Conservation (phyloP, 53 echinoderm and acorn worm species). For the Henricia sp. region DNA sequence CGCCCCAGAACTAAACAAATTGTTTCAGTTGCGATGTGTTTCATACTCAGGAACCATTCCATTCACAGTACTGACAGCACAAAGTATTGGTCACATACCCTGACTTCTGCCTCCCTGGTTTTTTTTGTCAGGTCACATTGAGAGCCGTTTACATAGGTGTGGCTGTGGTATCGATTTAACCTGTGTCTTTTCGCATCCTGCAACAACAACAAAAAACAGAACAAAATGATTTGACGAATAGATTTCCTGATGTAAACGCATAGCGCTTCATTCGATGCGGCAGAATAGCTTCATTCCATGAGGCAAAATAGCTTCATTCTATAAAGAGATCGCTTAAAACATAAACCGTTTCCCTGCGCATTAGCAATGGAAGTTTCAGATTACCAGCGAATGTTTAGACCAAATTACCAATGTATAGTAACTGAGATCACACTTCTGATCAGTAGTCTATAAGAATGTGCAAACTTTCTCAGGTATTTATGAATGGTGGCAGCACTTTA, state of each 20-base stretch:
- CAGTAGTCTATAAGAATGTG: no score
- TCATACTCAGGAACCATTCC: not conserved
- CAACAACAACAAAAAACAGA: slow-evolving; percentile 7
- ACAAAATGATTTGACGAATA: not conserved
- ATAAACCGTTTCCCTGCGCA: not conserved
- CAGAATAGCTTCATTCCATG: no score
- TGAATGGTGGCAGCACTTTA: no score
- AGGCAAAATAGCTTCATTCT: no score
- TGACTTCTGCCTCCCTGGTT: slow-evolving; percentile 91
- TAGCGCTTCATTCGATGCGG: no score
- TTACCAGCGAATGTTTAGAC: no score
- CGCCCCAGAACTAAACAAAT: no score
- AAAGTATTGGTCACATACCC: slow-evolving; percentile 66
- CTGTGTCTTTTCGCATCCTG: slow-evolving; percentile 93
- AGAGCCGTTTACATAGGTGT: slow-evolving; percentile 88
- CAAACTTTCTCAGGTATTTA: no score
- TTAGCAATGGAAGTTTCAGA: not conserved
- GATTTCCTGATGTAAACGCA: no score
- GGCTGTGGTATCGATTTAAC: slow-evolving; percentile 94
- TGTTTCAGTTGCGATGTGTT: no score
- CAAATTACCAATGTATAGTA: no score
- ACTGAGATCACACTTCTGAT: no score
- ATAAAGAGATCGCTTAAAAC: not conserved
- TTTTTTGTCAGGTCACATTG: slow-evolving; percentile 86
- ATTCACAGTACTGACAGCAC: not conserved